A percentile compares a stretch with the other conserved stretches of the same genome.
These are phyloP conservation scores for Lycopodina hypogea DNA, from an alignment of 37 sponge, comb jelly and placozoan genomes.

Conservation along the genomic window DNA sequence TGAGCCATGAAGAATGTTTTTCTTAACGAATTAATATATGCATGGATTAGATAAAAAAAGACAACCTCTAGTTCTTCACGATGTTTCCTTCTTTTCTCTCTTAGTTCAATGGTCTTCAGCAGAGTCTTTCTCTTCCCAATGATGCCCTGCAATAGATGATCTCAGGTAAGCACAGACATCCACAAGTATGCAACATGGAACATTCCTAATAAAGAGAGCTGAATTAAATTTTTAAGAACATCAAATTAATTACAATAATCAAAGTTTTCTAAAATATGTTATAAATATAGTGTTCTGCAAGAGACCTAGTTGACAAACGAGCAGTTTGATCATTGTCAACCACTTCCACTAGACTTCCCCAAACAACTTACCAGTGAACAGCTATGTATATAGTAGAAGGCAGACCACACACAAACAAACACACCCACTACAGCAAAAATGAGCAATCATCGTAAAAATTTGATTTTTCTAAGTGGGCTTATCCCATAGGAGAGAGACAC, in stretches of 20 bases:
- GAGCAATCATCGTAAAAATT: too few species aligned
- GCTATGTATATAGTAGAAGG: too few species aligned
- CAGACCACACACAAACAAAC: too few species aligned
- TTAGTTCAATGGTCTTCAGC: conserved; percentile 64
- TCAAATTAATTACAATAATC: neutral
- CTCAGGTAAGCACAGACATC: neutral
- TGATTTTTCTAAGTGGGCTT: too few species aligned
- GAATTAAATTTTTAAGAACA: neutral
- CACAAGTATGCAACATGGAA: neutral
- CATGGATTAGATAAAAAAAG: neutral
- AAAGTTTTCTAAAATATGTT: neutral
- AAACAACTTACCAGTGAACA: too few species aligned
- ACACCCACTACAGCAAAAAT: too few species aligned
- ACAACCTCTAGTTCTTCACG: conserved; percentile 76
- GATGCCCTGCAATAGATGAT: conserved; percentile 12
- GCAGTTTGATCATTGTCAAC: neutral
- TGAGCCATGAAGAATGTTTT: neutral
- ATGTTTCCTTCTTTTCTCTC: conserved; percentile 68
- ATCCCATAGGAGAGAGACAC: too few species aligned
- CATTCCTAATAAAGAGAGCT: neutral
- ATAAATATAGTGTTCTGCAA: neutral
- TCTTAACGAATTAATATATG: neutral
- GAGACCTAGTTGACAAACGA: neutral
- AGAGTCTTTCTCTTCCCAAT: conserved; percentile 72
- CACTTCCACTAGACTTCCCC: too few species aligned